phyloP scores from a whole-genome alignment of 2,113 vertebrate genomes.

The Paedocypris sp. region DNA sequence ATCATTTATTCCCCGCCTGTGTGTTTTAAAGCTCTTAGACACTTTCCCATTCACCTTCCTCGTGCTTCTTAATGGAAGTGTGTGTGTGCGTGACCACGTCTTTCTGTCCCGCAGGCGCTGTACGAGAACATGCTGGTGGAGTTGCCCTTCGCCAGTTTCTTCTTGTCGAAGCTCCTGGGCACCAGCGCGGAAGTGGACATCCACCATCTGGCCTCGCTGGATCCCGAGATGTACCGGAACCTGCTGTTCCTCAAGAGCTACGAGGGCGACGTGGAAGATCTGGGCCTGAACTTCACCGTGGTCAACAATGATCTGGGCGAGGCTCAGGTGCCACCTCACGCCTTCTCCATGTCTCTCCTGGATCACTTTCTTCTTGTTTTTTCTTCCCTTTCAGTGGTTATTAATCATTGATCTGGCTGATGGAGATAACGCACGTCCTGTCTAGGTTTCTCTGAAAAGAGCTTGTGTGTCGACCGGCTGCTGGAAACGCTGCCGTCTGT shows the following conservation, averaged over 20 bases:
- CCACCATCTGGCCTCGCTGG: slow-evolving; percentile 90
- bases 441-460: slow-evolving; percentile 31
- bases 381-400: slow-evolving; percentile 12
- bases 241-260: slow-evolving; percentile 98
- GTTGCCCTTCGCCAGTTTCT: slow-evolving; percentile 93
- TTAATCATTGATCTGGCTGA: slow-evolving; percentile 50
- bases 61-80: slow-evolving; percentile 53
- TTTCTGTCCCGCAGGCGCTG: slow-evolving; percentile 67
- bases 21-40: slow-evolving; percentile 81
- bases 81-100: too few species aligned
- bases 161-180: slow-evolving; percentile 92
- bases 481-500: too few species aligned
- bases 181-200: slow-evolving; percentile 97
- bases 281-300: slow-evolving; percentile 93
- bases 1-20: slow-evolving; percentile 91
- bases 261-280: slow-evolving; percentile 88
- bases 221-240: slow-evolving; percentile 94
- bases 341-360: not conserved
- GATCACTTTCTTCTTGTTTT: not conserved
- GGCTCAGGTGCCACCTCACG: slow-evolving; percentile 70
- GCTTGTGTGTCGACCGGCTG: slow-evolving; percentile 44
- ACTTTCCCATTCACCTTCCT: slow-evolving; percentile 70
- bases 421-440: slow-evolving; percentile 50
- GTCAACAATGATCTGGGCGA: slow-evolving; percentile 97
- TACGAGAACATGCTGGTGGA: slow-evolving; percentile 99